Evolutionary conservation across 1,140 invertebrate species (phyloP).

Genomic region (Muscidifurax raptorellus): DNA sequence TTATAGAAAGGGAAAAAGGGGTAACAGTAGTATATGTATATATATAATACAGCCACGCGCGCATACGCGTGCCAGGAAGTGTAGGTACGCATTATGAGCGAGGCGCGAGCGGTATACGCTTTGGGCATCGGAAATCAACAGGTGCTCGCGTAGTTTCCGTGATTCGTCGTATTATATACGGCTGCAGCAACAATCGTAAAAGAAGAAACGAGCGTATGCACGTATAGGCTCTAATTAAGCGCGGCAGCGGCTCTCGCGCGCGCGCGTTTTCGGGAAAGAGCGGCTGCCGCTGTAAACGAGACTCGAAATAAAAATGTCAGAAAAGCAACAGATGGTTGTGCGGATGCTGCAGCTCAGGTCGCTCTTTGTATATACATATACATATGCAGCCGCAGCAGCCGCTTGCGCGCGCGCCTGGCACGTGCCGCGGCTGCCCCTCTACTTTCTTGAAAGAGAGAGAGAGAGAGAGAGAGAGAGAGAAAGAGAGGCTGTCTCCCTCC

Average conservation of each 20-base stretch:
- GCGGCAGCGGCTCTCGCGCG: too few relatives aligned
- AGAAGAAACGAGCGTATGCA: not conserved
- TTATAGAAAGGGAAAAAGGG: not conserved
- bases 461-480: not conserved
- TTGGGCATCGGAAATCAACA: conserved; percentile 6
- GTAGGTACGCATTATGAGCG: not conserved
- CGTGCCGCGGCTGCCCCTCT: conserved; percentile 33
- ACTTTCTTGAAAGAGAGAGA: not conserved
- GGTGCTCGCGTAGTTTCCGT: not conserved
- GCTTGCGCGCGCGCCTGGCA: conserved; percentile 24
- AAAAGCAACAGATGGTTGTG: conserved; percentile 67
- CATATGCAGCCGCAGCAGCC: not conserved
- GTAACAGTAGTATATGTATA: not conserved
- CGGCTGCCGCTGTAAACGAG: not conserved
- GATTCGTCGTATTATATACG: not conserved
- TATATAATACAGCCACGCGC: not conserved
- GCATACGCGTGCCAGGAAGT: not conserved
- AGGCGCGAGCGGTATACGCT: not conserved
- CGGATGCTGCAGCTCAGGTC: conserved; percentile 60
- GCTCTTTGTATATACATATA: conserved; percentile 25
- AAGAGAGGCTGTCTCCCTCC: conserved; percentile 5
- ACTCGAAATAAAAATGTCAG: conserved; percentile 61
- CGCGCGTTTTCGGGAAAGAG: not conserved
- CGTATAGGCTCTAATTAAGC: not conserved
- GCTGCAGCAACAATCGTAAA: too few relatives aligned